These are phyloP conservation scores for Coreoperca whiteheadi DNA, from an alignment of 2,113 vertebrate species.

Conservation along the genomic window DNA sequence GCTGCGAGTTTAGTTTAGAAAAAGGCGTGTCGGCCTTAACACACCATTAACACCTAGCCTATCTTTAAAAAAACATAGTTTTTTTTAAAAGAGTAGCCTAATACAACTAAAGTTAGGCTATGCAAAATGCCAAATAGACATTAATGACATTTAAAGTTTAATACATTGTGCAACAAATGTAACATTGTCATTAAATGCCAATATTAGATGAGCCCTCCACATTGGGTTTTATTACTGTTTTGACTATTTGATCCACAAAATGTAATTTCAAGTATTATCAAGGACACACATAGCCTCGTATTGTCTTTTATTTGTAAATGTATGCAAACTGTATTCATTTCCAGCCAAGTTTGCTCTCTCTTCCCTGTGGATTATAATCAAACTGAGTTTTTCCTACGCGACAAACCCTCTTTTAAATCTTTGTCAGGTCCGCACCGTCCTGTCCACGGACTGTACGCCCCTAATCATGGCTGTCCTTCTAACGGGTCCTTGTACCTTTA, in stretches of 20 bases:
- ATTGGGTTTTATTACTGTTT: too few relatives aligned
- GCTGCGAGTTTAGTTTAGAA: background rate
- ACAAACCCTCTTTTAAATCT: background rate
- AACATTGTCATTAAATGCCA: background rate
- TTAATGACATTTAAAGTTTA: background rate
- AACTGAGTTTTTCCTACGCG: too few relatives aligned
- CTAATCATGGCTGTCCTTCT: too few relatives aligned
- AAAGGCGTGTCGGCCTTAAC: too few relatives aligned
- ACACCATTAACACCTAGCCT: background rate
- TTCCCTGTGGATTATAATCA: background rate
- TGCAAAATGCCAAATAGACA: background rate
- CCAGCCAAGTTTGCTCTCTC: background rate
- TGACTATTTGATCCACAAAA: background rate
- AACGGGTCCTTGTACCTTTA: slow-evolving; percentile 9
- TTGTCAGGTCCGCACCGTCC: background rate
- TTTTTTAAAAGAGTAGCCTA: background rate
- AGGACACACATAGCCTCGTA: background rate
- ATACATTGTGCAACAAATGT: background rate
- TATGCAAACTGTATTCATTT: background rate
- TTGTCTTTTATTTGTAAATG: background rate
- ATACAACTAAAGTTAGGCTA: too few relatives aligned
- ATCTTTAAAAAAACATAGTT: background rate
- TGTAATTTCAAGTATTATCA: background rate
- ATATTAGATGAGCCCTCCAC: background rate
- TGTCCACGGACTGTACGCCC: too few relatives aligned